Evolutionary conservation across 2,113 vertebrate genomes (phyloP).

Genomic region (Isurus oxyrinchus): DNA sequence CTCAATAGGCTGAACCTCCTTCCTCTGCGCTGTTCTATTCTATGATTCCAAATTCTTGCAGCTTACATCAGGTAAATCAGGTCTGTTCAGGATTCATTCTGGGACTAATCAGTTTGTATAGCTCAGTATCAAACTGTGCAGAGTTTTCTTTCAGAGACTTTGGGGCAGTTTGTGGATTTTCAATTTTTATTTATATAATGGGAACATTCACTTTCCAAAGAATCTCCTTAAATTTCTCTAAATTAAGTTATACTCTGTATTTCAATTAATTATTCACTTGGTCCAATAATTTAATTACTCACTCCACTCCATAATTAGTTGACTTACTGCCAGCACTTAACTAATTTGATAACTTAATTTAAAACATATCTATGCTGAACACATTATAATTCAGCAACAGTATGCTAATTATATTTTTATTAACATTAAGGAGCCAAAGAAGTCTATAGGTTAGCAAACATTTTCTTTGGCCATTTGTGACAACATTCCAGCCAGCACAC

Average conservation of each 20-base stretch:
- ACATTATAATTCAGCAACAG: background rate
- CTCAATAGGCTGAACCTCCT: background rate
- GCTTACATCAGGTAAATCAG: background rate
- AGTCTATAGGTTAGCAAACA: background rate
- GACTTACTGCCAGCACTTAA: constrained; percentile 21
- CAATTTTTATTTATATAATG: constrained; percentile 11
- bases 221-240: background rate
- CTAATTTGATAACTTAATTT: background rate
- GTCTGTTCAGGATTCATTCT: background rate
- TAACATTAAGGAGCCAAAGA: background rate
- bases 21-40: background rate
- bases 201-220: background rate
- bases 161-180: background rate
- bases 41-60: background rate
- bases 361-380: background rate
- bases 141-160: background rate
- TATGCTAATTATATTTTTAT: background rate
- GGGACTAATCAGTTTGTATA: background rate
- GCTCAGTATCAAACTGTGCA: background rate
- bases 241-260: constrained; percentile 8
- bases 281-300: constrained; percentile 17
- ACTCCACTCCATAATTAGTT: background rate
- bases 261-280: constrained; percentile 21
- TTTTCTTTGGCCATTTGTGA: background rate
- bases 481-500: background rate